These are phyloP conservation scores for Chouioia cunea DNA, from an alignment of 2,888 invertebrate genomes.

Conservation along the genomic window DNA sequence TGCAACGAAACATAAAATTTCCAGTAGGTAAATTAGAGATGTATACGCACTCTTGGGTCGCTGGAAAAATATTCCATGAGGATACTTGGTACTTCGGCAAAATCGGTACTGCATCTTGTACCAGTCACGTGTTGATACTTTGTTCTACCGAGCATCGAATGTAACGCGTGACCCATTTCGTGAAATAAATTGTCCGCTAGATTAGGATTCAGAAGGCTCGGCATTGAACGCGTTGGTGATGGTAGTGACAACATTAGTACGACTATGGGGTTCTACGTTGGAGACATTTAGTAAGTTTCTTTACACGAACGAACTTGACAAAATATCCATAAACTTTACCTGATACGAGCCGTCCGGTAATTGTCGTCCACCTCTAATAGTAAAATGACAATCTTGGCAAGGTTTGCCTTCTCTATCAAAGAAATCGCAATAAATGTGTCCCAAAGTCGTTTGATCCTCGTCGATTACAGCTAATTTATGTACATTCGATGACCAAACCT, in stretches of 20 bases:
- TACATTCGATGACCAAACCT: conserved; percentile 90
- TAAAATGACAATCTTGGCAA: conserved; percentile 98
- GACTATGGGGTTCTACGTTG: conserved; percentile 82
- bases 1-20: too few relatives aligned
- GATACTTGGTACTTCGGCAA: conserved; percentile 99
- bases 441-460: conserved; percentile 84
- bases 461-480: conserved; percentile 93
- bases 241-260: conserved; percentile 92
- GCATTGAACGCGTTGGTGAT: conserved; percentile 80
- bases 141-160: conserved; percentile 97
- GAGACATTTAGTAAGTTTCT: too few relatives aligned
- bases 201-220: conserved; percentile 84
- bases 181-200: conserved; percentile 98
- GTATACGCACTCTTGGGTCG: conserved; percentile 82
- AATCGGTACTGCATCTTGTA: conserved; percentile 96
- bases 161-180: conserved; percentile 99
- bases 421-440: conserved; percentile 97
- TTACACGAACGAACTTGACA: too few relatives aligned
- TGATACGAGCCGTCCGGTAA: conserved; percentile 86
- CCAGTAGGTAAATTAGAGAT: too few relatives aligned
- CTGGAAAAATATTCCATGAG: conserved; percentile 98
- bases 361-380: conserved; percentile 92
- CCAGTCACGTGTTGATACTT: conserved; percentile 97
- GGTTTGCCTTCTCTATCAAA: conserved; percentile 93
- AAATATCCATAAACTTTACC: conserved; percentile 70